Evolutionary conservation across 2,797 vertebrate genomes (phyloP).

Genomic region (Sparus aurata): DNA sequence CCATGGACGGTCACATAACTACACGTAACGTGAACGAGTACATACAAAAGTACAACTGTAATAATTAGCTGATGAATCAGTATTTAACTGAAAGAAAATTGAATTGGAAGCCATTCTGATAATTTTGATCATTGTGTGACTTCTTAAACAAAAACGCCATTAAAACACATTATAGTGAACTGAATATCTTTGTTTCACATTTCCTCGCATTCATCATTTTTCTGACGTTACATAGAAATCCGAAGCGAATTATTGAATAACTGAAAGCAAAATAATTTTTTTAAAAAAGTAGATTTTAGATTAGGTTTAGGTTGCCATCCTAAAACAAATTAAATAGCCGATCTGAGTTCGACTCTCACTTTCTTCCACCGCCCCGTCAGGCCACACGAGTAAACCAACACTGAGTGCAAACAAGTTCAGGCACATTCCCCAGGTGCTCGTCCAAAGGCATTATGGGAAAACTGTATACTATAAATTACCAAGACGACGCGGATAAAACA

Average conservation of each 20-base stretch:
- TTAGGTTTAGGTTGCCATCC: no score
- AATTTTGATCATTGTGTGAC: no score
- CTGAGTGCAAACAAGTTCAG: background rate
- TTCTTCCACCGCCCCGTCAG: background rate
- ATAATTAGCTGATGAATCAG: background rate
- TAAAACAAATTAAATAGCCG: no score
- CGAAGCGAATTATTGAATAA: background rate
- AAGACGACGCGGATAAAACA: background rate
- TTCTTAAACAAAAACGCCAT: background rate
- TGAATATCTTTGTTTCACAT: no score
- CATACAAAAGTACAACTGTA: no score
- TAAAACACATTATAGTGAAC: no score
- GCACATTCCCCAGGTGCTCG: background rate
- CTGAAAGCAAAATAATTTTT: background rate
- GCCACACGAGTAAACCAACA: background rate
- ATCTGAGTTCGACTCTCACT: background rate
- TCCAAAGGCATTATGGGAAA: slow-evolving; percentile 6
- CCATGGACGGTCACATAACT: background rate
- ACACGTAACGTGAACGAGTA: no score
- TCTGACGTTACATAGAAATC: background rate
- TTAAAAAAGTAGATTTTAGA: no score
- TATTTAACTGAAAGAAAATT: background rate
- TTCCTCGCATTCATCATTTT: no score
- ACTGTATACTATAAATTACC: background rate
- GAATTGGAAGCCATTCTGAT: background rate